Evolutionary conservation across 2,113 vertebrate genomes (phyloP).

Genomic region (Nettapus auritus): DNA sequence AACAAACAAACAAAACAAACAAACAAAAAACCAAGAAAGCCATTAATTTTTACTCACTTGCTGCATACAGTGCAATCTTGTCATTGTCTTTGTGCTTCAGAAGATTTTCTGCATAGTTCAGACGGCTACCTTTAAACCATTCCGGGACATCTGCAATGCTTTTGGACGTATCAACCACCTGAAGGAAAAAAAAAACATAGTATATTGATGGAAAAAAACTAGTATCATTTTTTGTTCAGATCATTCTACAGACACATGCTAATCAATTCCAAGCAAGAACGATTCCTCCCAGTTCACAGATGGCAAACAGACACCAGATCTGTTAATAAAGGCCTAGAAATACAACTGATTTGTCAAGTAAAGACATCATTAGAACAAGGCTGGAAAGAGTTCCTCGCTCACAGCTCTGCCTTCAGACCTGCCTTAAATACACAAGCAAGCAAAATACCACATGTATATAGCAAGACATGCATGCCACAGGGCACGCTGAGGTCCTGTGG

Average conservation of each 20-base stretch:
- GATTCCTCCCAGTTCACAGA: neutral
- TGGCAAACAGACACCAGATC: neutral
- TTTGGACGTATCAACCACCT: slow-evolving; percentile 92
- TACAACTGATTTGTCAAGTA: neutral
- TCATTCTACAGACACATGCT: neutral
- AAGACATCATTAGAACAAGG: neutral
- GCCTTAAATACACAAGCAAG: neutral
- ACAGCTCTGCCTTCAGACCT: neutral
- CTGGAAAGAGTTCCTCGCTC: neutral
- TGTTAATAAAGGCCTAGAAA: neutral
- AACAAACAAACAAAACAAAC: no score
- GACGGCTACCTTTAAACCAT: slow-evolving; percentile 91
- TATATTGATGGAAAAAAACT: neutral
- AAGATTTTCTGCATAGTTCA: slow-evolving; percentile 96
- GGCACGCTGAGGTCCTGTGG: accelerated
- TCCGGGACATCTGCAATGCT: slow-evolving; percentile 88
- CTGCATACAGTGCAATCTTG: slow-evolving; percentile 91
- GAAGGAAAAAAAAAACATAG: accelerated
- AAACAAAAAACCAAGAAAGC: no score
- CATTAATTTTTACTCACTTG: slow-evolving; percentile 79
- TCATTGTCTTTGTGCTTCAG: slow-evolving; percentile 89
- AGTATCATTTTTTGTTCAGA: accelerated
- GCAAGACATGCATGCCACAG: neutral
- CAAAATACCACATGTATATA: neutral
- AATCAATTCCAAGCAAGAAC: neutral